Base-by-base conservation (phyloP, 2,888 invertebrate genomes). In the Coremacera marginata region DNA sequence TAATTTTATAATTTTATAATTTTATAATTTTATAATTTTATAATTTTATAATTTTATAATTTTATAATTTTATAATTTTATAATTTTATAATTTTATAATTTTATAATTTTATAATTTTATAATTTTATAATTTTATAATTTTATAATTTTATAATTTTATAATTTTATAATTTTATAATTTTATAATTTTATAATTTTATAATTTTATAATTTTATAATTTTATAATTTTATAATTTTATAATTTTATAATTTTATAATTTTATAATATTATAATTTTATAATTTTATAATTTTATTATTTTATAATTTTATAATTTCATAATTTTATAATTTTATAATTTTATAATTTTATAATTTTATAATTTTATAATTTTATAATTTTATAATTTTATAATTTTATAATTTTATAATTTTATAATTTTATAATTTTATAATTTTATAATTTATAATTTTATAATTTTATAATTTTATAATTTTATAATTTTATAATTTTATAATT, bases 191-290 rank as follows among this genome's bases (percentile, higher is more conserved):
- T 19, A 19, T 52, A 52, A 52, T 52, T 52, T 52, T 52, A 52
- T 52, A 68, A 68, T 68, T 68, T 44, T 68, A 44, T 68, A 68
- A 68, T 68, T 68, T 19, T 22, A 19, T 68, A 68, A 68, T 68
- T 68, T 44, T 49, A 19, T 68, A 68, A 68, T 52, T 52, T 52
- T 19, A 52, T 52, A 52, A 52, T 52, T 19, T 52, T 19, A 52
- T 52, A 52, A 52, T 52, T 52, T 52, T 19, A 52, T 52, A 52
- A 52, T 52, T 52, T 52, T 19, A 52, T 52, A 52, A 52, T 52
- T 52, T 19, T 19, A 19, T 52, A 52, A 52, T 52, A 9, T 52
- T 52, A 19, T 52, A 52, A 52, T 19, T 52, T 52, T 52, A 19
- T 52, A 19, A 52, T 19, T 52, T 52, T 19, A 52, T 52, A 68